Conservation (phyloP, 1,140 invertebrate genomes). For the Holcopasites calliopsidis region DNA sequence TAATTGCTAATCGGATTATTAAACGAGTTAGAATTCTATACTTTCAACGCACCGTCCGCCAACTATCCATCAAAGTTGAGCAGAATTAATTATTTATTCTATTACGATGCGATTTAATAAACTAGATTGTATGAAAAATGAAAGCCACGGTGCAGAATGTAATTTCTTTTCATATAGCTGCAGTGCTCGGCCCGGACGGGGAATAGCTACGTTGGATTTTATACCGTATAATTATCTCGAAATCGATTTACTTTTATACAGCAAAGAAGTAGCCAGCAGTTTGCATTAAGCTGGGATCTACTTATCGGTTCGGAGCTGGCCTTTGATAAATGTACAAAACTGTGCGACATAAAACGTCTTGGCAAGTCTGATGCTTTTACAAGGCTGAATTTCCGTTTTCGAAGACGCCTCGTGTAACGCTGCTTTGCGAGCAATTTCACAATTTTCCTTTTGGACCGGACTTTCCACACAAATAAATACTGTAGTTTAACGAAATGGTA, state of each 20-base stretch:
- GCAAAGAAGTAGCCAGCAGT: neutral
- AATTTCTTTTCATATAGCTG: too few relatives aligned
- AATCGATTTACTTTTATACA: slow-evolving; percentile 15
- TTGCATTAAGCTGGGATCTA: slow-evolving; percentile 35
- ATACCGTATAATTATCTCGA: too few relatives aligned
- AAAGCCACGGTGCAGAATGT: neutral
- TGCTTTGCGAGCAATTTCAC: slow-evolving; percentile 50
- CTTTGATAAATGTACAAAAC: slow-evolving; percentile 29
- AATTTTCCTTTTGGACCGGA: slow-evolving; percentile 47
- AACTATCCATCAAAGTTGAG: neutral
- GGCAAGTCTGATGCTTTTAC: slow-evolving; percentile 30
- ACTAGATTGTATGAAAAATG: neutral
- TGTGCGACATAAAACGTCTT: slow-evolving; percentile 24
- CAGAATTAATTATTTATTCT: neutral
- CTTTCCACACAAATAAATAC: slow-evolving; percentile 56
- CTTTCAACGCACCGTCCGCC: too few relatives aligned
- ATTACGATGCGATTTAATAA: neutral
- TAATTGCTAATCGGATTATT: neutral
- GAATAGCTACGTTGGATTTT: too few relatives aligned
- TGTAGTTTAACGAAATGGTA: slow-evolving; percentile 52
- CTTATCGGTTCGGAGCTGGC: slow-evolving; percentile 2
- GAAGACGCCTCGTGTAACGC: slow-evolving; percentile 38
- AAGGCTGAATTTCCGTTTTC: slow-evolving; percentile 44
- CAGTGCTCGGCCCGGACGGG: too few relatives aligned
- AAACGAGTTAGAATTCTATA: neutral